Percentiles rank a stretch among this genome's conserved stretches.
Evolutionary conservation across 2,888 invertebrate species (phyloP).

Genomic region (Scaptomyza parva): DNA sequence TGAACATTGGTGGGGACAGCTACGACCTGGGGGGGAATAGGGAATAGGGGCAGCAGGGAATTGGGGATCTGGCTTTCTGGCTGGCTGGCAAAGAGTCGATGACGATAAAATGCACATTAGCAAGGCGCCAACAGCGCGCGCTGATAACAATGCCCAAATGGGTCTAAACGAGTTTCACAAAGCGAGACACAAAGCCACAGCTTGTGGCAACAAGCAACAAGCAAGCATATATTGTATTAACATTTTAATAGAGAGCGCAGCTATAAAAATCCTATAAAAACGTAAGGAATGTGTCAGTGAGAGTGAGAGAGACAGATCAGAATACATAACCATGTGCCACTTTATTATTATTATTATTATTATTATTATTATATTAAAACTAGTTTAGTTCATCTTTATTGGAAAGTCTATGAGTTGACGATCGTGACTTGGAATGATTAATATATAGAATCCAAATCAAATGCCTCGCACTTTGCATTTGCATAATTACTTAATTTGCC

Average conservation of each 20-base stretch:
- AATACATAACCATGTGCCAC: neutral
- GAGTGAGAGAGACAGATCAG: conserved; percentile 17
- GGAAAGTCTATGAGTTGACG: conserved; percentile 54
- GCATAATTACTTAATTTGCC: conserved; percentile 75
- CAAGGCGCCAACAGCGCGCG: conserved; percentile 74
- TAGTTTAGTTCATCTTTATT: conserved; percentile 30
- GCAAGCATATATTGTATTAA: conserved; percentile 52
- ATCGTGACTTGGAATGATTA: conserved; percentile 73
- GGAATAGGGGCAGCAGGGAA: conserved; percentile 10
- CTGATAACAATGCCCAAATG: conserved; percentile 63
- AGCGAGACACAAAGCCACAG: conserved; percentile 44
- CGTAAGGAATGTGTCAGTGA: conserved; percentile 39
- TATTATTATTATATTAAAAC: no score
- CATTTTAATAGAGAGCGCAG: conserved; percentile 72
- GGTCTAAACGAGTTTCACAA: conserved; percentile 61
- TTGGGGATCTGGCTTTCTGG: conserved; percentile 5
- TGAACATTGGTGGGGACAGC: conserved; percentile 34
- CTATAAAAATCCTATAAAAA: conserved; percentile 74
- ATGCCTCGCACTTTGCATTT: conserved; percentile 54
- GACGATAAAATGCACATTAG: conserved; percentile 76
- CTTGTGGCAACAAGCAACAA: conserved; percentile 21
- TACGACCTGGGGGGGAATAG: conserved; percentile 14
- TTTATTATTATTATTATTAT: no score
- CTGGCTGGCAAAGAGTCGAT: conserved; percentile 11
- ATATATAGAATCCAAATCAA: conserved; percentile 65